A percentile compares a stretch with the other conserved stretches of the same genome.
Conservation (phyloP, 2,888 invertebrate genomes). For the Tanypteryx hageni region DNA sequence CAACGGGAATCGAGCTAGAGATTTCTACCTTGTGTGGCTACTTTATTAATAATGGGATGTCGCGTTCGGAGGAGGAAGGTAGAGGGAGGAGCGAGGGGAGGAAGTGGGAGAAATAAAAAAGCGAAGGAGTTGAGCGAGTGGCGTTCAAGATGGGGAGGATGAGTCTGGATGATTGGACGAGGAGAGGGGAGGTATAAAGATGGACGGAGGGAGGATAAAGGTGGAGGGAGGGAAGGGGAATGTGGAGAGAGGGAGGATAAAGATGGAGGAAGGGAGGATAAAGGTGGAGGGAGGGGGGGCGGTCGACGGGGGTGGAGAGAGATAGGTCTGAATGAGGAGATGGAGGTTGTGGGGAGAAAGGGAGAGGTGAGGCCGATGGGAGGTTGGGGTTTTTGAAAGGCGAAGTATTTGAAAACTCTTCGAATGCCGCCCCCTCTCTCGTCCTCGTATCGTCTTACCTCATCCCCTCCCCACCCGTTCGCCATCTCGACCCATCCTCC, state of each 20-base stretch:
- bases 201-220: no score
- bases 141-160: not conserved
- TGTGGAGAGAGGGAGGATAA: not conserved
- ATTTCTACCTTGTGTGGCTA: slow-evolving; percentile 18
- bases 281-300: not conserved
- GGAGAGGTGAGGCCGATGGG: slow-evolving; percentile 47
- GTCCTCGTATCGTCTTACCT: not conserved
- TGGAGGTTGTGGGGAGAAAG: not conserved
- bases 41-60: slow-evolving; percentile 22
- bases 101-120: slow-evolving; percentile 14
- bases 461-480: not conserved
- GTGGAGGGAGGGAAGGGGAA: slow-evolving; percentile 2
- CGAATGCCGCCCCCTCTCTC: slow-evolving; percentile 42
- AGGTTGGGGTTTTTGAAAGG: slow-evolving; percentile 53
- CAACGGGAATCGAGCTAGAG: slow-evolving; percentile 18
- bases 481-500: slow-evolving; percentile 18
- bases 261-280: not conserved
- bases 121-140: not conserved
- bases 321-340: not conserved
- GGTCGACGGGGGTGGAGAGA: not conserved
- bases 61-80: not conserved
- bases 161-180: not conserved
- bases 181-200: not conserved
- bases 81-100: not conserved
- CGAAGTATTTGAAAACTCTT: slow-evolving; percentile 57